Conservation (phyloP, 2,113 vertebrate species). For the Hippocampus zosterae region DNA sequence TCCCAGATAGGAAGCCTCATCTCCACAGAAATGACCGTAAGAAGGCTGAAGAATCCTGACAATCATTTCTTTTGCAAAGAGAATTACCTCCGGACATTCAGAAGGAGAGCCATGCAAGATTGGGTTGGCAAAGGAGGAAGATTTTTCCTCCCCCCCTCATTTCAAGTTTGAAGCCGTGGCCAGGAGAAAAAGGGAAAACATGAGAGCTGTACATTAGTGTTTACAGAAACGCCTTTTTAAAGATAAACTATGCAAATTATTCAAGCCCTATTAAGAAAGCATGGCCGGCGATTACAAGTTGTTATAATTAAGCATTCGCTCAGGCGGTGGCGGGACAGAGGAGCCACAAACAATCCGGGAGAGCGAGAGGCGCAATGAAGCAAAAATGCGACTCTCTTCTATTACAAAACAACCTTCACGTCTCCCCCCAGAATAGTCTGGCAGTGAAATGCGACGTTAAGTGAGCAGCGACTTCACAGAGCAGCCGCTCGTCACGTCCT, state of each 20-base stretch:
- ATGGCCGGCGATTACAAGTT: constrained; percentile 42
- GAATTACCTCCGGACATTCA: constrained; percentile 62
- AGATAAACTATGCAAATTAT: constrained; percentile 49
- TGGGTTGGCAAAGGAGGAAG: constrained; percentile 49
- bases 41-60: constrained; percentile 54
- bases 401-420: constrained; percentile 24
- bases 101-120: constrained; percentile 59
- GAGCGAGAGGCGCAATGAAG: constrained; percentile 9
- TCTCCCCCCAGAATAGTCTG: constrained; percentile 14
- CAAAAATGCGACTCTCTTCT: constrained; percentile 9
- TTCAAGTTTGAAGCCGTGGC: constrained; percentile 50
- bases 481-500: constrained; percentile 34
- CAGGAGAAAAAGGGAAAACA: constrained; percentile 31
- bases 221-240: constrained; percentile 47
- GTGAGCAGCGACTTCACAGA: constrained; percentile 37
- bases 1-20: background rate
- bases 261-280: constrained; percentile 41
- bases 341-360: constrained; percentile 1
- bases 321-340: constrained; percentile 6
- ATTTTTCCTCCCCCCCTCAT: background rate
- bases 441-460: constrained; percentile 20
- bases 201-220: constrained; percentile 41
- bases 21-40: constrained; percentile 47
- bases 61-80: constrained; percentile 43
- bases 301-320: constrained; percentile 35